Percentiles rank a stretch among this genome's conserved stretches.
These are phyloP conservation scores for Macrosiphum euphorbiae DNA, from an alignment of 2,888 invertebrate genomes.

Conservation along the genomic window DNA sequence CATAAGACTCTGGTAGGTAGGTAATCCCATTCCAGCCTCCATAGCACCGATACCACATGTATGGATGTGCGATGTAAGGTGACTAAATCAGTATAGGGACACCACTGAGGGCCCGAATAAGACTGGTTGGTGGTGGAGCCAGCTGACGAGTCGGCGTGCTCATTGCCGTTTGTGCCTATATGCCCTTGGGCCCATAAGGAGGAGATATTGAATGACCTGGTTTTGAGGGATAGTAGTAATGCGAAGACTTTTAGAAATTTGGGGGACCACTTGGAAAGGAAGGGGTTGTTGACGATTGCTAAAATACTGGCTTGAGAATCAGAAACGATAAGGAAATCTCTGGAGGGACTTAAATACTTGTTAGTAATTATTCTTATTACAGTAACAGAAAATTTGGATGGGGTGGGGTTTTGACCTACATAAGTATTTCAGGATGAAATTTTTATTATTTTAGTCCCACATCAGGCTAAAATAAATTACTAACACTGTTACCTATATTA, in stretches of 20 bases:
- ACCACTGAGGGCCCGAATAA: not conserved
- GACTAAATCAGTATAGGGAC: not conserved
- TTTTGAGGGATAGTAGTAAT: not conserved
- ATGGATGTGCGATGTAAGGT: not conserved
- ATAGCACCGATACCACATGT: not conserved
- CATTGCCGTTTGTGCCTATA: no score
- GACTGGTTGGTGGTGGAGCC: no score
- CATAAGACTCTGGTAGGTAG: not conserved
- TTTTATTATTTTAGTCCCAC: no score
- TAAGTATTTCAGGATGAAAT: no score
- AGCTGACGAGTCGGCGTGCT: no score
- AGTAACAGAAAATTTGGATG: no score
- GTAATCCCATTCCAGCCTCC: not conserved
- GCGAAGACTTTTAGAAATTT: not conserved
- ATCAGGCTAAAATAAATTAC: no score
- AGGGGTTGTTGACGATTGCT: not conserved
- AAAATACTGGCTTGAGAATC: not conserved
- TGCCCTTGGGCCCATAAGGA: not conserved
- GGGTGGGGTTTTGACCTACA: no score
- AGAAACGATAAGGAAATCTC: not conserved
- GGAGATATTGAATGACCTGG: not conserved
- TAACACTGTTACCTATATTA: no score
- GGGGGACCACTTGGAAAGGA: slow-evolving; percentile 1
- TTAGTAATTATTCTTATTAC: no score
- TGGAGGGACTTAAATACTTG: no score